A percentile compares a stretch with the other conserved stretches of the same genome.
phyloP scores from a whole-genome alignment of 2,797 vertebrate species.

The Presbytis comata region DNA sequence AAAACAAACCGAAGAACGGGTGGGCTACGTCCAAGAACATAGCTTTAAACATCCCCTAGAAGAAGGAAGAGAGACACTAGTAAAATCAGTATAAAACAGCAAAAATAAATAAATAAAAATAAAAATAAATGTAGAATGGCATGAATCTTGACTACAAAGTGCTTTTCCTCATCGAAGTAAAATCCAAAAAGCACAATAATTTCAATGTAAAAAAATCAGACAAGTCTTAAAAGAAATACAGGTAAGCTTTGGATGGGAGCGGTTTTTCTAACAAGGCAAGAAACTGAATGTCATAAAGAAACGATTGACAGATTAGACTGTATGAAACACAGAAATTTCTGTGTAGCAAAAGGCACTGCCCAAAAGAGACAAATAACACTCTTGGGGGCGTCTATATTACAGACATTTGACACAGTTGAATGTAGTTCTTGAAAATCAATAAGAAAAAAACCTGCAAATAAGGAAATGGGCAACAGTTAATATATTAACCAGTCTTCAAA shows the following conservation, averaged over 20 bases:
- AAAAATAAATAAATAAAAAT: too few relatives aligned
- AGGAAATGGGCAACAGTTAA: background rate
- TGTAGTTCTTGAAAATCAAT: background rate
- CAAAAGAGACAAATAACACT: too few relatives aligned
- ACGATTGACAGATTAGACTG: background rate
- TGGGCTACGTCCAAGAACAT: background rate
- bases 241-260: background rate
- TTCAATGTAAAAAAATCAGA: background rate
- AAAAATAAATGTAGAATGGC: background rate
- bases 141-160: background rate
- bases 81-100: background rate
- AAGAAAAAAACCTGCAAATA: background rate
- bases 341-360: background rate
- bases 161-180: background rate
- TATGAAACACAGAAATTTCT: background rate
- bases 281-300: background rate
- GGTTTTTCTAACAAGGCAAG: background rate
- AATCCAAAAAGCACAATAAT: background rate
- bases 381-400: background rate
- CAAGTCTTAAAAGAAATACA: background rate
- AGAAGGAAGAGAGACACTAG: background rate
- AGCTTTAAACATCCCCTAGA: background rate
- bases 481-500: background rate
- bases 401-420: background rate
- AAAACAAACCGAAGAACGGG: background rate